phyloP scores from a whole-genome alignment of 2,888 invertebrate species.

The Oscheius sp. region DNA sequence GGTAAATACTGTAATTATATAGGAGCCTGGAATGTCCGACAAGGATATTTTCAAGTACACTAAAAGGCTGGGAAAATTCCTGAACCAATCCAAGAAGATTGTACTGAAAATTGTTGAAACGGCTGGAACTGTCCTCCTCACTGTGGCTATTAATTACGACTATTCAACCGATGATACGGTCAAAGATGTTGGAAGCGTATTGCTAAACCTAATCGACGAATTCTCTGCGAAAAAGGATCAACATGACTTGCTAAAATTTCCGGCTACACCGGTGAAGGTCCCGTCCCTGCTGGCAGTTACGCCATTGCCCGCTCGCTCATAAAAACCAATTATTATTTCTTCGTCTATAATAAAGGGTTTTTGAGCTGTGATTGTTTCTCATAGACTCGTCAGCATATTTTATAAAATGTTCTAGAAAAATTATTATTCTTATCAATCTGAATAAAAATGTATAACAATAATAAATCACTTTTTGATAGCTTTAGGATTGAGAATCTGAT shows the following conservation, averaged over 20 bases:
- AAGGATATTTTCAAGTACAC: neutral
- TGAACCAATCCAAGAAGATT: neutral
- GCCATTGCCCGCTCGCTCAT: too few relatives aligned
- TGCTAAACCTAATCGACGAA: neutral
- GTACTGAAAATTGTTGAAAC: neutral
- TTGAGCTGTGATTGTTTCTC: too few relatives aligned
- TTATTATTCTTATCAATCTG: neutral
- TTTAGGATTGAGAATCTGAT: constrained; percentile 1
- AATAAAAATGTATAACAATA: neutral
- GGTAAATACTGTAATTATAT: neutral
- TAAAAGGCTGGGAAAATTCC: neutral
- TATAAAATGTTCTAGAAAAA: too few relatives aligned
- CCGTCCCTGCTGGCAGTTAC: neutral
- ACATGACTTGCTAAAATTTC: neutral
- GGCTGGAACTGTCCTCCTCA: neutral
- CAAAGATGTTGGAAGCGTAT: neutral
- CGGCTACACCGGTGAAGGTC: neutral
- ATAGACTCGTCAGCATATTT: too few relatives aligned
- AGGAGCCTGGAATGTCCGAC: neutral
- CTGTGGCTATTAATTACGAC: neutral
- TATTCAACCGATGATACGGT: neutral
- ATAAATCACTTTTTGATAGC: constrained; percentile 8
- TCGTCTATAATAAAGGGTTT: too few relatives aligned
- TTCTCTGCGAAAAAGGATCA: neutral
- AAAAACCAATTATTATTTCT: too few relatives aligned